Conservation (phyloP, 1,140 invertebrate species). For the Calosoma granatense region DNA sequence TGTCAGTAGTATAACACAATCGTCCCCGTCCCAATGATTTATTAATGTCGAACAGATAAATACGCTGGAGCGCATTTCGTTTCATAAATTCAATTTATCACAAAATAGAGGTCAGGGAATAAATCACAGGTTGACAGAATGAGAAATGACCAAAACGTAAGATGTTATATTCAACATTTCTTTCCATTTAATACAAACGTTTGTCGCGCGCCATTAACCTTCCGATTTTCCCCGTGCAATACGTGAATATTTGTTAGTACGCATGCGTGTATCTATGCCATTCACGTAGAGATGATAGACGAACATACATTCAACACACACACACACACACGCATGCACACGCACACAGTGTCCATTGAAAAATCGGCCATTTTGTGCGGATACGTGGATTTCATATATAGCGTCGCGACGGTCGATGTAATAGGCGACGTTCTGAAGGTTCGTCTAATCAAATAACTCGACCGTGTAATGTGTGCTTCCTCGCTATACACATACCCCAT, state of each 20-base stretch:
- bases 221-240: background rate
- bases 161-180: background rate
- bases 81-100: background rate
- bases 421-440: background rate
- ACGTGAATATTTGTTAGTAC: too few relatives aligned
- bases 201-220: background rate
- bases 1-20: too few relatives aligned
- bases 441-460: background rate
- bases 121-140: background rate
- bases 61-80: background rate
- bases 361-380: background rate
- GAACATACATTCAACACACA: too few relatives aligned
- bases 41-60: background rate
- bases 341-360: background rate
- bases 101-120: background rate
- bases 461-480: background rate
- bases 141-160: background rate
- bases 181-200: background rate
- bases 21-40: too few relatives aligned
- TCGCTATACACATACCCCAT: background rate
- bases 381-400: background rate
- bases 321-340: background rate
- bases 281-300: too few relatives aligned
- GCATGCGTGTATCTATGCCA: too few relatives aligned
- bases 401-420: background rate